Percentiles rank a stretch among this genome's conserved stretches.
phyloP scores from a whole-genome alignment of 2,888 invertebrate genomes.

The Ormyrus pomaceus region DNA sequence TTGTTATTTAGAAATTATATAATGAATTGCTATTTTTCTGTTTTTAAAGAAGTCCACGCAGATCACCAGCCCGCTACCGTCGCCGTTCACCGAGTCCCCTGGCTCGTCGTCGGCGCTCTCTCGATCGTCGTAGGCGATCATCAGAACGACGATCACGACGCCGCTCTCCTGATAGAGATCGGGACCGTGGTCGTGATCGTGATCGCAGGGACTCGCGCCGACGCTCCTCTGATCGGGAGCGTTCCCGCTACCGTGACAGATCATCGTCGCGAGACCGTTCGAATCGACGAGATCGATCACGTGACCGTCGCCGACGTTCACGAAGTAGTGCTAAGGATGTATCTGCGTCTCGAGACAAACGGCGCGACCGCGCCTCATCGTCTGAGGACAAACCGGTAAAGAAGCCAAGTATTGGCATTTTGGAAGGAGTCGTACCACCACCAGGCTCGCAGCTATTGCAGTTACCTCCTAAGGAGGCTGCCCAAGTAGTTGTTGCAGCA shows the following conservation, averaged over 20 bases:
- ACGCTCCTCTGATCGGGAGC: constrained; percentile 67
- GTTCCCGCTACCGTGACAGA: constrained; percentile 61
- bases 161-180: constrained; percentile 68
- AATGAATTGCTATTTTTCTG: constrained; percentile 9
- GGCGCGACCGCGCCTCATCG: constrained; percentile 5
- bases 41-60: constrained; percentile 67
- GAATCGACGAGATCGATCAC: constrained; percentile 70
- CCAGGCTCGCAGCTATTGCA: constrained; percentile 35
- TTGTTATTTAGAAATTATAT: neutral
- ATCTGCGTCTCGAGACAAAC: constrained; percentile 31
- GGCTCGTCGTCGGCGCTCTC: constrained; percentile 68
- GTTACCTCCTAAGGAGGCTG: constrained; percentile 51
- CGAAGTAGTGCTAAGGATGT: constrained; percentile 63
- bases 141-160: constrained; percentile 72
- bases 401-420: neutral
- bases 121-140: constrained; percentile 71
- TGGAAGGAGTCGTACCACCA: constrained; percentile 44
- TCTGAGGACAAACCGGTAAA: constrained; percentile 39
- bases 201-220: constrained; percentile 66
- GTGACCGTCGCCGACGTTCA: constrained; percentile 75
- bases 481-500: constrained; percentile 51
- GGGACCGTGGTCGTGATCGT: constrained; percentile 72
- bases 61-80: constrained; percentile 71
- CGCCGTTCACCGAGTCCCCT: constrained; percentile 72
- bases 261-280: constrained; percentile 74